Base-by-base conservation (phyloP, 2,888 invertebrate genomes). In the Nomada fabriciana region DNA sequence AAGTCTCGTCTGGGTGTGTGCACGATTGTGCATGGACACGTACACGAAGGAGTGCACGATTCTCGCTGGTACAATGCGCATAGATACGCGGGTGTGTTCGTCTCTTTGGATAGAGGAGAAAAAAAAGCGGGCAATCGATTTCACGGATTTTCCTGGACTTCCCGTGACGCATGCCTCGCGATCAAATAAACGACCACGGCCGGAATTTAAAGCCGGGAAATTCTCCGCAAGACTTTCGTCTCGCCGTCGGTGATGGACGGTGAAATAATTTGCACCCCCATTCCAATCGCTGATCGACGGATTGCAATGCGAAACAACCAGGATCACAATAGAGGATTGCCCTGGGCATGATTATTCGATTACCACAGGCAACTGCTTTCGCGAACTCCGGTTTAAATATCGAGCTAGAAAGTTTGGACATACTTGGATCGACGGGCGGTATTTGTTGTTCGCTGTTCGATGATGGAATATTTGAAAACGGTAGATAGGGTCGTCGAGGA, bases 401-500 rank as follows among this genome's bases (percentile, higher is more conserved):
- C 18, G 20, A 3, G 11, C 11, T 18, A 15, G 42, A 23, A 69
- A 18, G 18, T 13, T 18, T 15, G n/a, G 50, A 7, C 5, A 67
- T 20, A 15, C 20, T 23, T 23, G 15, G 55, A 36, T 55, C 18
- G n/a, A 59, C 18, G 18, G 15, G 13, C n/a, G 10, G 47, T 9
- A 18, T 60, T 36, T 13, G 20, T 60, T 36, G 15, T 9, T 23
- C 2, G 25, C 23, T 29, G 11, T 11, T 70, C 42, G 70, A 59
- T 43, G 11, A 25, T 4, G 61, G 25, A 57, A 78, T 82, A 84
- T 89, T 86, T 84, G 84, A 68, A 88, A 86, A 86, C 85, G 84
- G 82, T 86, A 65, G 72, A 71, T 86, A 89, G 87, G 85, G 86
- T 85, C 83, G 86, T 88, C 86, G 81, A 74, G 57, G 79, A 86